A percentile compares a stretch with the other conserved stretches of the same genome.
These are phyloP conservation scores for Formica exsecta DNA, from an alignment of 1,140 invertebrate genomes.

Conservation along the genomic window DNA sequence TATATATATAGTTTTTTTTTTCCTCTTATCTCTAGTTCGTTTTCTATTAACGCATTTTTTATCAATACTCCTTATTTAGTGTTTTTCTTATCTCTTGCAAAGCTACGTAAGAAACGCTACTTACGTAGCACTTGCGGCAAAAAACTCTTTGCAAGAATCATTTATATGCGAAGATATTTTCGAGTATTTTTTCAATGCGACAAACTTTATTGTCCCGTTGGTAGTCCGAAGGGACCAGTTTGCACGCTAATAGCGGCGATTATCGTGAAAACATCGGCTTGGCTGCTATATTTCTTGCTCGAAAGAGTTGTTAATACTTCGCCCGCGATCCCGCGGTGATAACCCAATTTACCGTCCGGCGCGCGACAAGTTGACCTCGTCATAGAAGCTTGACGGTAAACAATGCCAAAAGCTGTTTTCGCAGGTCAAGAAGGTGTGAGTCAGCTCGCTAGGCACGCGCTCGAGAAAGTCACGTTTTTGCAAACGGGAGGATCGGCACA, in stretches of 20 bases:
- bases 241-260: conserved; percentile 36
- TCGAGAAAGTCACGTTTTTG: conserved; percentile 73
- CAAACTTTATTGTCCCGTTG: conserved; percentile 8
- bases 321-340: conserved; percentile 16
- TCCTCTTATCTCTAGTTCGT: neutral
- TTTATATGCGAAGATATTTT: conserved; percentile 16
- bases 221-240: neutral
- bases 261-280: conserved; percentile 36
- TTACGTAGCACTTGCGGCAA: no score
- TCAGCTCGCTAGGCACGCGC: conserved; percentile 67
- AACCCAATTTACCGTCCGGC: neutral
- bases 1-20: neutral
- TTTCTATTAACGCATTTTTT: neutral
- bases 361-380: conserved; percentile 1
- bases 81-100: neutral
- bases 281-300: conserved; percentile 22
- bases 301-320: conserved; percentile 51
- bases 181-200: conserved; percentile 7
- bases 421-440: conserved; percentile 73
- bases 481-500: conserved; percentile 6
- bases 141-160: neutral
- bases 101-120: neutral
- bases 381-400: conserved; percentile 63
- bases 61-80: neutral
- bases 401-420: conserved; percentile 72